Percentiles rank a stretch among this genome's conserved stretches.
phyloP scores from a whole-genome alignment of 2,888 invertebrate genomes.

The Oligia strigilis region DNA sequence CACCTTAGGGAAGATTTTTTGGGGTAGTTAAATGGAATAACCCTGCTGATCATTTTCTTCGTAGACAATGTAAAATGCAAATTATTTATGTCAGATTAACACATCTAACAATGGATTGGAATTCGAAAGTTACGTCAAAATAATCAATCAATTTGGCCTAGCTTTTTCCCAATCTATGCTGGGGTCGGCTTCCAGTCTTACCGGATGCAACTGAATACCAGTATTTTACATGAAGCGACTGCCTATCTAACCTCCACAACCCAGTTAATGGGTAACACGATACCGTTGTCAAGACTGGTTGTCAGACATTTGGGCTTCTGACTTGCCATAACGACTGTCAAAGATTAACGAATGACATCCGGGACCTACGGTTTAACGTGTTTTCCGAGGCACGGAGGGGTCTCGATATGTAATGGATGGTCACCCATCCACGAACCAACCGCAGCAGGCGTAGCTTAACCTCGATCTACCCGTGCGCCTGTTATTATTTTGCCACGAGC shows the following conservation, averaged over 20 bases:
- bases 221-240: too few relatives aligned
- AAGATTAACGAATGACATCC: too few relatives aligned
- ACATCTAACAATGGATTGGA: neutral
- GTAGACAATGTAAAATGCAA: neutral
- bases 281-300: too few relatives aligned
- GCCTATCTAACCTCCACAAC: too few relatives aligned
- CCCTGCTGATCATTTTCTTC: neutral
- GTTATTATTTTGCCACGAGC: neutral
- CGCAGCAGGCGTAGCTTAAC: neutral
- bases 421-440: neutral
- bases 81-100: neutral
- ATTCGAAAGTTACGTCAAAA: neutral
- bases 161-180: neutral
- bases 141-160: neutral
- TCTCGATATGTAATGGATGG: neutral
- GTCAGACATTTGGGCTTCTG: too few relatives aligned
- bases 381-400: too few relatives aligned
- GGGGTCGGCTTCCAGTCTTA: neutral
- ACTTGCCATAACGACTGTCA: too few relatives aligned
- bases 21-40: neutral
- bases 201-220: too few relatives aligned
- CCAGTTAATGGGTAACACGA: too few relatives aligned
- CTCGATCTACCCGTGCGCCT: neutral
- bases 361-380: too few relatives aligned
- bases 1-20: neutral